phyloP scores from a whole-genome alignment of 2,797 vertebrate genomes.

The Avahi laniger region DNA sequence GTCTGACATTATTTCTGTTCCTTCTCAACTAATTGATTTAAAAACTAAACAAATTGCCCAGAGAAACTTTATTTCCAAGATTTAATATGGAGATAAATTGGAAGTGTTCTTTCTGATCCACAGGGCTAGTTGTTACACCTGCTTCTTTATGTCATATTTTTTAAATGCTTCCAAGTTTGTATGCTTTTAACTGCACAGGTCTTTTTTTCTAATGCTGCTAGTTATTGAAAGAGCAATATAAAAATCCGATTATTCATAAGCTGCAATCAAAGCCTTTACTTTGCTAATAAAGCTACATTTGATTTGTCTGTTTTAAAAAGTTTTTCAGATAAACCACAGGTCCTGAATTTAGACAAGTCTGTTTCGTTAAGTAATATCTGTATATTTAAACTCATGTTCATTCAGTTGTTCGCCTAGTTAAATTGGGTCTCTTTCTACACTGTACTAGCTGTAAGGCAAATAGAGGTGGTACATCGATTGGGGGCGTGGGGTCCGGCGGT shows the following conservation, averaged over 20 bases:
- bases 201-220: conserved; percentile 37
- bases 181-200: conserved; percentile 29
- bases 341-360: neutral
- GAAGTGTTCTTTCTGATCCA: conserved; percentile 69
- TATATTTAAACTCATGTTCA: conserved; percentile 54
- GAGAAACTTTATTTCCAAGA: conserved; percentile 54
- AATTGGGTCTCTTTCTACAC: conserved; percentile 29
- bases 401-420: conserved; percentile 39
- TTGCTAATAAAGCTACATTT: conserved; percentile 56
- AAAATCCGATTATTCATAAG: conserved; percentile 46
- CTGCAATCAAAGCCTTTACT: conserved; percentile 64
- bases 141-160: conserved; percentile 50
- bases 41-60: conserved; percentile 71
- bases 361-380: neutral
- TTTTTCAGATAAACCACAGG: conserved; percentile 53
- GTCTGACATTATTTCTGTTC: conserved; percentile 74
- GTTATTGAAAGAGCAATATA: neutral
- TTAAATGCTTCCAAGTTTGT: conserved; percentile 62
- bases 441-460: conserved; percentile 35
- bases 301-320: conserved; percentile 49
- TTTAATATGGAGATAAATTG: conserved; percentile 24
- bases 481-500: neutral
- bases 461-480: neutral
- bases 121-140: conserved; percentile 70
- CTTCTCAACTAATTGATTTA: conserved; percentile 77